Evolutionary conservation across 2,113 vertebrate species (phyloP).

Genomic region (Calidris pugnax): DNA sequence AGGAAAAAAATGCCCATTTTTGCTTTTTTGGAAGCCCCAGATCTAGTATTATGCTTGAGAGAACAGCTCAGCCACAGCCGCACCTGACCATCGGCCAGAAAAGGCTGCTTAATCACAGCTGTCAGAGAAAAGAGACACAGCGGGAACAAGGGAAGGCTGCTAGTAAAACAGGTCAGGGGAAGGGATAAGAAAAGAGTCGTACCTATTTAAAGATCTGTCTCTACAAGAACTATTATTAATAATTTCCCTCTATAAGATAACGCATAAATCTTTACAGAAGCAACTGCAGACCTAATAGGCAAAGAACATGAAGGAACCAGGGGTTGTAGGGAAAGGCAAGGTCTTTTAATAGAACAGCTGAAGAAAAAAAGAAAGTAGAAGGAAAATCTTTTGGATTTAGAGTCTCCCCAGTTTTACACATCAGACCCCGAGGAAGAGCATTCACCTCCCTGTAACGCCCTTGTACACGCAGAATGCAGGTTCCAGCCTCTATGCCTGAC

Average conservation of each 20-base stretch:
- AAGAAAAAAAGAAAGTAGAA: background rate
- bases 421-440: background rate
- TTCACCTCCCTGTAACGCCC: background rate
- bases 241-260: background rate
- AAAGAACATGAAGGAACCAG: background rate
- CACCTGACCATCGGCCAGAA: background rate
- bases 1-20: background rate
- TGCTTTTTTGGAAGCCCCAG: background rate
- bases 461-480: background rate
- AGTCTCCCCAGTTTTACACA: background rate
- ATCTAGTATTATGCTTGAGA: background rate
- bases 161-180: conserved; percentile 32
- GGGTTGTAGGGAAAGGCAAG: background rate
- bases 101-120: background rate
- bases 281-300: background rate
- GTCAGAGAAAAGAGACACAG: conserved; percentile 5
- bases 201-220: conserved; percentile 32
- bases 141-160: background rate
- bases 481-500: background rate
- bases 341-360: background rate
- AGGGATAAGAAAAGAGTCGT: background rate
- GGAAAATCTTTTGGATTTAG: background rate
- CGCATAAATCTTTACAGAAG: background rate
- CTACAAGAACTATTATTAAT: conserved; percentile 4
- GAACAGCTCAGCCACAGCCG: background rate